Percentiles rank a stretch among this genome's conserved stretches.
Evolutionary conservation across 2,888 invertebrate genomes (phyloP).

Genomic region (Sceliomorpha sp.): DNA sequence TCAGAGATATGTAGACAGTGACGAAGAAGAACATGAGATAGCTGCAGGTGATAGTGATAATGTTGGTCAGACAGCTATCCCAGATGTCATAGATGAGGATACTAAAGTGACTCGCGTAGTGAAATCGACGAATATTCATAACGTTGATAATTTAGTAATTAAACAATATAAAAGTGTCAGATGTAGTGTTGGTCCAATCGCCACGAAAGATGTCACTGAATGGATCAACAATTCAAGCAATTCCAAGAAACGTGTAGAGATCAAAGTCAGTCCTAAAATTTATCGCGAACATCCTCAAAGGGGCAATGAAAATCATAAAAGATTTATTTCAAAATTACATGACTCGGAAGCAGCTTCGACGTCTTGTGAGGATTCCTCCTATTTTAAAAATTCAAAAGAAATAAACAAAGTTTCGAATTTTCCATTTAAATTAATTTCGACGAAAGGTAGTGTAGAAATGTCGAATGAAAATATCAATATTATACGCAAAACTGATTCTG

Average conservation of each 20-base stretch:
- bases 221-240: conserved; percentile 40
- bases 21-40: conserved; percentile 55
- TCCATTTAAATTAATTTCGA: too few relatives aligned
- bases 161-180: conserved; percentile 56
- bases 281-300: too few relatives aligned
- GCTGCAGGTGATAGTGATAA: conserved; percentile 22
- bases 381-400: too few relatives aligned
- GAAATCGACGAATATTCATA: conserved; percentile 50
- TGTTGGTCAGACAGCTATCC: conserved; percentile 41
- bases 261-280: conserved; percentile 60
- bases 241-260: conserved; percentile 60
- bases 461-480: too few relatives aligned
- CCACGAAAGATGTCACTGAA: conserved; percentile 57
- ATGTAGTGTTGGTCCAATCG: conserved; percentile 60
- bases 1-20: conserved; percentile 58
- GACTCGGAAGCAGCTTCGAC: too few relatives aligned
- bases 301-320: background rate
- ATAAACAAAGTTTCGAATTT: too few relatives aligned
- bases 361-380: too few relatives aligned
- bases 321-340: background rate
- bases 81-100: conserved; percentile 58
- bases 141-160: conserved; percentile 35
- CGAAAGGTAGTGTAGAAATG: too few relatives aligned
- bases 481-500: too few relatives aligned
- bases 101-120: conserved; percentile 55